These are phyloP conservation scores for Bungarus multicinctus DNA, from an alignment of 2,113 vertebrate genomes.

Conservation along the genomic window DNA sequence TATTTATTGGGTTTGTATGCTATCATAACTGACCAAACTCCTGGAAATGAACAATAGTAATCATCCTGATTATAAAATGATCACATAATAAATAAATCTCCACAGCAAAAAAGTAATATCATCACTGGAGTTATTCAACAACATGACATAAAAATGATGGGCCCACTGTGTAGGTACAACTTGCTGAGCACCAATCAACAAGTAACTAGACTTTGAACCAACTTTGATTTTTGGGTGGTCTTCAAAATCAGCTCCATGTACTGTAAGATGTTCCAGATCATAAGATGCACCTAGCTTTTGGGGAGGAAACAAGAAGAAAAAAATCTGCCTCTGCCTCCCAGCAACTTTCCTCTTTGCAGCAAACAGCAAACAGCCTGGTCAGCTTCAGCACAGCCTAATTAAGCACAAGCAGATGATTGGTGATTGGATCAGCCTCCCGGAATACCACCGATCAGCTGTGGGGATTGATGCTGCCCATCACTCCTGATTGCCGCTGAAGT, in stretches of 20 bases:
- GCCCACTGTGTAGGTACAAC: not conserved
- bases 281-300: no score
- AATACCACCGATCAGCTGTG: no score
- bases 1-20: not conserved
- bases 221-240: not conserved
- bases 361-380: no score
- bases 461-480: no score
- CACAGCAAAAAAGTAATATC: not conserved
- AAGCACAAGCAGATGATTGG: no score
- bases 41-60: not conserved
- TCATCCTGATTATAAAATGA: not conserved
- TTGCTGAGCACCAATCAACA: not conserved
- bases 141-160: not conserved
- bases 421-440: no score
- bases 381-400: no score
- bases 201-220: not conserved
- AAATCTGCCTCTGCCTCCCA: no score
- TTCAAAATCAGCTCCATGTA: not conserved
- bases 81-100: not conserved
- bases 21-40: not conserved
- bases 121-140: not conserved
- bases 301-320: no score
- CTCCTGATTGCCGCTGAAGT: no score
- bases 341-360: no score
- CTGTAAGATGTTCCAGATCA: no score